These are phyloP conservation scores for Bicyclus anynana DNA, from an alignment of 1,140 invertebrate genomes.

Conservation along the genomic window DNA sequence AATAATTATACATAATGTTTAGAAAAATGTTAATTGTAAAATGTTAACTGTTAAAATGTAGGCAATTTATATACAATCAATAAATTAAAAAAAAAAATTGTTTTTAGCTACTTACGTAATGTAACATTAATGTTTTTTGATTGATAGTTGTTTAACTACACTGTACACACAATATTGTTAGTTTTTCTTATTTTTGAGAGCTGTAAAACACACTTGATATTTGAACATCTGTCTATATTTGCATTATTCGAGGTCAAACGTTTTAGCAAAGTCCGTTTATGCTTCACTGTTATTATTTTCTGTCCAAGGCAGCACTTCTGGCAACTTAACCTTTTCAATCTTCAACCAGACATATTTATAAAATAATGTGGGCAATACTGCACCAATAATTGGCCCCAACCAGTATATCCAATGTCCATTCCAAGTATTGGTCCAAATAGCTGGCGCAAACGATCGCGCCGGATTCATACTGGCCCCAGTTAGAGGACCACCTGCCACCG, in stretches of 20 bases:
- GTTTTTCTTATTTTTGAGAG: too few species aligned
- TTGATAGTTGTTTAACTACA: too few species aligned
- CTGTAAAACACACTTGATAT: neutral
- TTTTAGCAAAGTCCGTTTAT: neutral
- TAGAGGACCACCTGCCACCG: conserved; percentile 73
- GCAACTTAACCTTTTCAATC: conserved; percentile 4
- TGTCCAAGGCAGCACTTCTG: conserved; percentile 11
- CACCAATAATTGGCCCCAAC: conserved; percentile 82
- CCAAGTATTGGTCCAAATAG: conserved; percentile 84
- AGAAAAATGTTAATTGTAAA: too few species aligned
- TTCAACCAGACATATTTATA: conserved; percentile 79
- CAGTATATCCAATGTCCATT: conserved; percentile 87
- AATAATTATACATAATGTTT: too few species aligned
- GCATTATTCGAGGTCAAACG: neutral
- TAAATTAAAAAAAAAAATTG: too few species aligned
- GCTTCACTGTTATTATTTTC: neutral
- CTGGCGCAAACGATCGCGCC: conserved; percentile 86
- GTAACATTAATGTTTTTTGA: too few species aligned
- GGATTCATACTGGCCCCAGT: conserved; percentile 91
- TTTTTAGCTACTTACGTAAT: too few species aligned
- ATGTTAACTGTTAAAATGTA: too few species aligned
- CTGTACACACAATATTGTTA: neutral
- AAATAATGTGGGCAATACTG: conserved; percentile 76
- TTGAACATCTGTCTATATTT: neutral
- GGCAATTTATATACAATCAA: too few species aligned